These are phyloP conservation scores for Coelinius sp. DNA, from an alignment of 2,888 invertebrate genomes.

Conservation along the genomic window DNA sequence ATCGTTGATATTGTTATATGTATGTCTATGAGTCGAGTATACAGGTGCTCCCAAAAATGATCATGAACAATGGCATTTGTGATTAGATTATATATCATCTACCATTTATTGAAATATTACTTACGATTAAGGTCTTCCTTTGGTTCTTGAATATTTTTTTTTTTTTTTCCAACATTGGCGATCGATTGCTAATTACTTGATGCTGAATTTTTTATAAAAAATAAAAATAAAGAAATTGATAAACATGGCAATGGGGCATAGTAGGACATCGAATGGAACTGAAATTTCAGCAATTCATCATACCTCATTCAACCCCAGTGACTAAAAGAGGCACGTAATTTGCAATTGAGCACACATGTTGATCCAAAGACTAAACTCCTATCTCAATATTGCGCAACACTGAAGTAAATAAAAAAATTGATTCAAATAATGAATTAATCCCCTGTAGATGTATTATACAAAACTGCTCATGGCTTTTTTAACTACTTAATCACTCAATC, in stretches of 20 bases:
- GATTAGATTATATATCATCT: slow-evolving; percentile 10
- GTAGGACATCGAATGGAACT: background rate
- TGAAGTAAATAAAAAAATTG: background rate
- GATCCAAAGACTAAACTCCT: slow-evolving; percentile 3
- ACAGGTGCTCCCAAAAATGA: slow-evolving; percentile 17
- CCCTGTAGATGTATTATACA: background rate
- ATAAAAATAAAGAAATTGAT: background rate
- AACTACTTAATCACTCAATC: slow-evolving; percentile 17
- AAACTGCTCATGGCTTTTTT: slow-evolving; percentile 17
- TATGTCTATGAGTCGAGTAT: slow-evolving; percentile 7
- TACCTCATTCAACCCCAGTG: too few relatives aligned
- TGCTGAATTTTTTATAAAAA: background rate
- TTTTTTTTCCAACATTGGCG: background rate
- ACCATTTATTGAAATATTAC: slow-evolving; percentile 15
- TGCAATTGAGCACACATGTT: slow-evolving; percentile 6
- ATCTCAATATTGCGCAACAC: background rate
- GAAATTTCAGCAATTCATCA: background rate
- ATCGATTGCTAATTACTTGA: slow-evolving; percentile 3
- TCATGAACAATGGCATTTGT: slow-evolving; percentile 21
- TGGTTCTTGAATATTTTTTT: background rate
- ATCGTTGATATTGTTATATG: slow-evolving; percentile 40
- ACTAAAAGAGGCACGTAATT: background rate
- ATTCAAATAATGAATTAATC: background rate
- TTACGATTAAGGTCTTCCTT: slow-evolving; percentile 34
- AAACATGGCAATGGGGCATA: background rate